phyloP scores from a whole-genome alignment of 2,888 invertebrate species.

The Erpobdella octoculata region DNA sequence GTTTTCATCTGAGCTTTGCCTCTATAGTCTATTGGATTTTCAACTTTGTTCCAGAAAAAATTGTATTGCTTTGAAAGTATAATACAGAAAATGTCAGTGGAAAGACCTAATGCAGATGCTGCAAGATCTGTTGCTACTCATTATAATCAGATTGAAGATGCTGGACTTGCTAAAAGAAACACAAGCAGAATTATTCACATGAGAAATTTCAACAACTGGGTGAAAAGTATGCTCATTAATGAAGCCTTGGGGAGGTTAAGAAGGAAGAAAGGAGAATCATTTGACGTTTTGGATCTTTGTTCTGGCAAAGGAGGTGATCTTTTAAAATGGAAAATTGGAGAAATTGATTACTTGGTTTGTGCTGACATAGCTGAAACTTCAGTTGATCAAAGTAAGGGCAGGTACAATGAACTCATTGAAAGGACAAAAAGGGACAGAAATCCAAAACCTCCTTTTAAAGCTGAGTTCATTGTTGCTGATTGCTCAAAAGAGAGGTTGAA shows the following conservation, averaged over 20 bases:
- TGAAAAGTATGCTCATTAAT: slow-evolving; percentile 88
- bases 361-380: slow-evolving; percentile 81
- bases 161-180: slow-evolving; percentile 67
- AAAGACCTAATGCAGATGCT: too few species aligned
- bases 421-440: slow-evolving; percentile 45
- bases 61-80: too few species aligned
- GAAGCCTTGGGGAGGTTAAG: slow-evolving; percentile 61
- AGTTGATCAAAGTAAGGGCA: slow-evolving; percentile 75
- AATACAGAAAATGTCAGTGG: too few species aligned
- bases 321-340: slow-evolving; percentile 81
- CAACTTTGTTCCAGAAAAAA: too few species aligned
- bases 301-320: slow-evolving; percentile 98
- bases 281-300: slow-evolving; percentile 77
- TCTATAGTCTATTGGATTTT: too few species aligned
- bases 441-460: slow-evolving; percentile 59
- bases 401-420: slow-evolving; percentile 66
- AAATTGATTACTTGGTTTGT: slow-evolving; percentile 64
- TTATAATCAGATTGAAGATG: slow-evolving; percentile 73
- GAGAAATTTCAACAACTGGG: slow-evolving; percentile 98
- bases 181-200: slow-evolving; percentile 84
- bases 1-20: too few species aligned
- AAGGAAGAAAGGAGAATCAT: slow-evolving; percentile 28
- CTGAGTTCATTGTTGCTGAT: slow-evolving; percentile 85
- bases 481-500: slow-evolving; percentile 63
- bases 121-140: slow-evolving; percentile 72